Base-by-base conservation (phyloP, 2,888 invertebrate species). In the Agonopterix subpropinquella region DNA sequence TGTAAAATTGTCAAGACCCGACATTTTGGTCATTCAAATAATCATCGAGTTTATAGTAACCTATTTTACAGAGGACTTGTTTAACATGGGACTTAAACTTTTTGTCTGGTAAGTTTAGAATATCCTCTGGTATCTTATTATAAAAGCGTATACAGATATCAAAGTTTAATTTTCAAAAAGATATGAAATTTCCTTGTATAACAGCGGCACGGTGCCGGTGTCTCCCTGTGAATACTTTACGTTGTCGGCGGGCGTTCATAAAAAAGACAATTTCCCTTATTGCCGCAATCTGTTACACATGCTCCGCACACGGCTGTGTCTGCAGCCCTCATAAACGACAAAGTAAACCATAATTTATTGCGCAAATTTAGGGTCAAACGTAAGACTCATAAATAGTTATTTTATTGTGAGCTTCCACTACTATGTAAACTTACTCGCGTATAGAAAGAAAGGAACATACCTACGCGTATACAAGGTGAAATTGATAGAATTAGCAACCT, bases 211-310 rank as follows among this genome's bases (percentile, higher is more conserved):
- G 7, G 28, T 28, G 28, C 28, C 28, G 28, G 28, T 62, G 62
- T 66, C 67, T 65, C 65, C 62, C 57, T 70, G 67, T 73, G 80
- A 81, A 82, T 81, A 80, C 80, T 80, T 82, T 77, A 80, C 80
- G 76, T 73, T 69, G 77, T 67, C 67, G 59, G 53, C 56, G 56
- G 59, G 74, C 85, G 81, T 86, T 84, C 87, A 86, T 87, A 87
- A 86, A 87, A 87, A 87, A 86, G 85, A 88, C 87, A 88, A 87
- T 87, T 83, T 85, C 78, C 84, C 84, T 86, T 88, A 88, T 87
- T 85, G 85, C 86, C 71, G 80, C 81, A 88, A 87, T 87, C 86
- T 83, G 86, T 80, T 79, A 85, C 87, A 86, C 82, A 80, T 86
- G 86, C 73, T 81, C 77, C 44, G 64, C 66, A 61, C 72, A 65